A percentile compares a stretch with the other conserved stretches of the same genome.
phyloP scores from a whole-genome alignment of 2,113 vertebrate species.

The Eira barbara region DNA sequence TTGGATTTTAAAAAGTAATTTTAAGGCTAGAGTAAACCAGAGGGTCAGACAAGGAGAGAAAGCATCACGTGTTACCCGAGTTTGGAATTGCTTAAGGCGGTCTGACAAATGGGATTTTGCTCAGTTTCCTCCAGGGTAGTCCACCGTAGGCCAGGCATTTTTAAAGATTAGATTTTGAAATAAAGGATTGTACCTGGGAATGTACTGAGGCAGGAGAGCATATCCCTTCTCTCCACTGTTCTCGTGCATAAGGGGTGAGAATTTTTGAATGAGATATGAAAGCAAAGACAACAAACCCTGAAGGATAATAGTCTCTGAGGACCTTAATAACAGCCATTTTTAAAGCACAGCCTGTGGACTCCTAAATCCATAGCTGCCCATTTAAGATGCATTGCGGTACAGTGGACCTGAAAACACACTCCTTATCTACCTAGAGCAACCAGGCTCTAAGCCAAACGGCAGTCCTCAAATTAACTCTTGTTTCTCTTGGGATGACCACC shows the following conservation, averaged over 20 bases:
- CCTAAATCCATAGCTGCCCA: conserved; percentile 32
- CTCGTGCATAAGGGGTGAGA: conserved; percentile 51
- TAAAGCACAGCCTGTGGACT: conserved; percentile 61
- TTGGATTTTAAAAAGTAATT: conserved; percentile 1
- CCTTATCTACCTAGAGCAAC: conserved; percentile 61
- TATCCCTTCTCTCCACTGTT: conserved; percentile 44
- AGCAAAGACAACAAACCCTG: conserved; percentile 61
- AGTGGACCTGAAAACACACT: conserved; percentile 63
- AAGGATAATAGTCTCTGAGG: conserved; percentile 62
- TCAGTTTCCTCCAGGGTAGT: conserved; percentile 56
- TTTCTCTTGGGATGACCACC: conserved; percentile 52
- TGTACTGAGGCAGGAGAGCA: neutral
- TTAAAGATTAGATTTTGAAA: conserved; percentile 67
- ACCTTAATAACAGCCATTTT: conserved; percentile 65
- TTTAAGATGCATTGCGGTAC: conserved; percentile 60
- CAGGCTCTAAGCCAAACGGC: conserved; percentile 48
- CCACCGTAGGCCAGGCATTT: conserved; percentile 48
- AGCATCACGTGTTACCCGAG: neutral
- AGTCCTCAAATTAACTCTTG: conserved; percentile 64
- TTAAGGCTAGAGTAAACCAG: conserved; percentile 20
- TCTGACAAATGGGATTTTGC: conserved; percentile 61
- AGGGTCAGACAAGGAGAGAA: conserved; percentile 4
- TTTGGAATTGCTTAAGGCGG: conserved; percentile 17
- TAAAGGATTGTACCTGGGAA: conserved; percentile 53
- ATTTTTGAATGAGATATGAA: conserved; percentile 64